A percentile compares a stretch with the other conserved stretches of the same genome.
phyloP scores from a whole-genome alignment of 2,113 vertebrate genomes.

The Acrocephalus kingi region DNA sequence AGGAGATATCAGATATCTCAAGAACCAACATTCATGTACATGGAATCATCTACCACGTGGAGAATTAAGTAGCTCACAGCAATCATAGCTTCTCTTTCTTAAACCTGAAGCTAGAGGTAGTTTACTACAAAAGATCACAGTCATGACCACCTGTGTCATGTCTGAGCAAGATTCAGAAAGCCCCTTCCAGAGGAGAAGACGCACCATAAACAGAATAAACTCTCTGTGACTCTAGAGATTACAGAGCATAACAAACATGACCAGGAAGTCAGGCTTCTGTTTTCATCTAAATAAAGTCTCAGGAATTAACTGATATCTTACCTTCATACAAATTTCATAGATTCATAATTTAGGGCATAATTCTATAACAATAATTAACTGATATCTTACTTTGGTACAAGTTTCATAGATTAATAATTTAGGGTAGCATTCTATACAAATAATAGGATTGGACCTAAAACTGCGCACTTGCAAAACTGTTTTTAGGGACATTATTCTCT shows the following conservation, averaged over 20 bases:
- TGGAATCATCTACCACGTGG: neutral
- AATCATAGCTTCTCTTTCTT: neutral
- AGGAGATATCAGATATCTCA: neutral
- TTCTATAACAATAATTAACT: neutral
- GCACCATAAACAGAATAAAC: neutral
- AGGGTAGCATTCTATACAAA: neutral
- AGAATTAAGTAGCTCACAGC: neutral
- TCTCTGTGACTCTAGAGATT: neutral
- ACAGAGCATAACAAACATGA: neutral
- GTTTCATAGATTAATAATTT: neutral
- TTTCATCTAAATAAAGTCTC: neutral
- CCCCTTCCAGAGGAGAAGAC: neutral
- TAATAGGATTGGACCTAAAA: neutral
- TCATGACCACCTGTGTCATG: neutral
- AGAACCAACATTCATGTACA: fast-evolving
- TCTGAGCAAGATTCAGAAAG: neutral
- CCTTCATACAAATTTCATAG: neutral
- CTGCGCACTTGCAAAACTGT: neutral
- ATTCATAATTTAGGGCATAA: neutral
- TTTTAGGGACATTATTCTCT: neutral
- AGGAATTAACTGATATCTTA: neutral
- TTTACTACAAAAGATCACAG: neutral
- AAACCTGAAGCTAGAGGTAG: neutral
- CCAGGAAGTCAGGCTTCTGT: neutral
- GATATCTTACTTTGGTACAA: fast-evolving